Evolutionary conservation across 2,113 vertebrate genomes (phyloP), one percentile per base, ranked within the genome.

Genomic region (Pristiophorus japonicus): DNA sequence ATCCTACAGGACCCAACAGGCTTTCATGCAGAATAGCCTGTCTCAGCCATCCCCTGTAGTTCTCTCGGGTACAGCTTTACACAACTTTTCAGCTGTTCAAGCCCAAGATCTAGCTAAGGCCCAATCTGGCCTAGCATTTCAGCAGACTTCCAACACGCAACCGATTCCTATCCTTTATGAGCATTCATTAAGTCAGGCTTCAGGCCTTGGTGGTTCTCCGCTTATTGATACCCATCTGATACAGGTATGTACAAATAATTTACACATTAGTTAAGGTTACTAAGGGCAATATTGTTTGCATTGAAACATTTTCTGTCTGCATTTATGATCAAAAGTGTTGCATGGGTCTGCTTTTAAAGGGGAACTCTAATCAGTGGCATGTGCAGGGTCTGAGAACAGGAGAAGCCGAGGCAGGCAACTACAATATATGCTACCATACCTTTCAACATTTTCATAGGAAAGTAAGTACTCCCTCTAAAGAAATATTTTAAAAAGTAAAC

Each of bases 131-230:
- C 97, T 99, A 96, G 99, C 99, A 0, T 99, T 99, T 97, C 99
- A 99, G 66, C 99, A 99, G 96, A 98, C 98, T n/a, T 99, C 99
- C 73, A 99, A 97, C 47, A 98, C 99, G 12, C 99, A 99, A 51
- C 98, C 99, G 95, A 99, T 99, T 97, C 99, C 99, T n/a, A 99
- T 99, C 95, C 96, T 99, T 38, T 99, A 99, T 0, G 99, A 99
- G 93, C 99, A 99, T 0, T 98, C 99, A 93, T 98, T 99, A 59
- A 97, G 99, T 90, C 99, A 99, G 96, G 98, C 99, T 0, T 99
- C 99, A 6, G 99, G 99, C 63, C 98, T 99, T 94, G 99, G 98
- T 42, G 98, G 98, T 95, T 99, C 99, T 90, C 99, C 99, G 96
- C 98, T 99, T 70, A 99, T 99, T 27, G 99, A 99, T 95, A 99